Evolutionary conservation across 2,113 vertebrate genomes (phyloP).

Genomic region (Loxodonta africana): DNA sequence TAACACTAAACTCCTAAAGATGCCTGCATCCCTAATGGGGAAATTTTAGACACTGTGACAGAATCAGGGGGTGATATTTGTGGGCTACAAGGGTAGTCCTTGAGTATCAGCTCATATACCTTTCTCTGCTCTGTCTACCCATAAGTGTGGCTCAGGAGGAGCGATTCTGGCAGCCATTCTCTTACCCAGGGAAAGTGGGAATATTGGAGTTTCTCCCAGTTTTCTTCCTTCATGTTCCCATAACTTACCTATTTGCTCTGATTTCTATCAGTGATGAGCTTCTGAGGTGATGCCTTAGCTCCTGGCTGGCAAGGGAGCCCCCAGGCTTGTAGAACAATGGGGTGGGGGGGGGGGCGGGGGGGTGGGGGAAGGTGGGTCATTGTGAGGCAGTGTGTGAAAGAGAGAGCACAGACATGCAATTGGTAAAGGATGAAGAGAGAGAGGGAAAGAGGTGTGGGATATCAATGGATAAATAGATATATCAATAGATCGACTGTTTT

Average conservation of each 20-base stretch:
- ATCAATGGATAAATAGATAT: background rate
- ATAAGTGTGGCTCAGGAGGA: background rate
- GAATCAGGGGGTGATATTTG: background rate
- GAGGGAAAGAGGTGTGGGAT: background rate
- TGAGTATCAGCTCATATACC: background rate
- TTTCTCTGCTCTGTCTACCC: background rate
- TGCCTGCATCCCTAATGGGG: background rate
- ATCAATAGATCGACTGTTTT: background rate
- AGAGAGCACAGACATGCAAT: background rate
- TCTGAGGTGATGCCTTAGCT: background rate
- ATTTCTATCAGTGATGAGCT: slow-evolving; percentile 63
- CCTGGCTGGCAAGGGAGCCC: background rate
- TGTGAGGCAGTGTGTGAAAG: background rate
- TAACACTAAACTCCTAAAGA: background rate
- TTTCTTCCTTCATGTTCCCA: slow-evolving; percentile 74
- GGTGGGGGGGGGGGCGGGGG: too few relatives aligned
- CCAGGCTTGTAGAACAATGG: background rate
- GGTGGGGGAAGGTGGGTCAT: background rate
- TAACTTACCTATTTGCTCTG: slow-evolving; percentile 84
- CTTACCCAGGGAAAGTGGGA: background rate
- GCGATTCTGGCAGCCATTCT: background rate
- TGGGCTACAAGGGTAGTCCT: background rate
- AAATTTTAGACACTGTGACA: background rate
- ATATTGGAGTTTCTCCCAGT: background rate
- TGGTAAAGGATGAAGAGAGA: background rate